phyloP scores from a whole-genome alignment of 2,888 invertebrate genomes.

The Coelinius sp. region DNA sequence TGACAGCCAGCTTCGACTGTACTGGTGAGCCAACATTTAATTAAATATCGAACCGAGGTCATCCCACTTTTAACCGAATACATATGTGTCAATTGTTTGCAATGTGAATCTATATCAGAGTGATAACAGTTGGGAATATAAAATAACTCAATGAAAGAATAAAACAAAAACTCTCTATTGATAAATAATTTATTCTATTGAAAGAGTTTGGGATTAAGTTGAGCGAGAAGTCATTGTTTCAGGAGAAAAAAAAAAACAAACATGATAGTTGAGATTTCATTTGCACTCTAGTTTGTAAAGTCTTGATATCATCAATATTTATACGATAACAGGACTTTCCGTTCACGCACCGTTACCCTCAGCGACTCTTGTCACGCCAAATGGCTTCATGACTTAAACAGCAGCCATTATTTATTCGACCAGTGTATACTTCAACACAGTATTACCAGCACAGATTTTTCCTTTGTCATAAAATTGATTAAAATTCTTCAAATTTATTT shows the following conservation, averaged over 20 bases:
- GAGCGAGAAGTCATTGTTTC: neutral
- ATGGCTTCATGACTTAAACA: conserved; percentile 44
- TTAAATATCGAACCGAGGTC: conserved; percentile 55
- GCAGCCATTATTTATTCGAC: conserved; percentile 44
- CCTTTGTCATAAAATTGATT: neutral
- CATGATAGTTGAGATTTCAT: neutral
- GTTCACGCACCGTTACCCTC: conserved; percentile 40
- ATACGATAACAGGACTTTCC: conserved; percentile 46
- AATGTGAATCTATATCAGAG: neutral
- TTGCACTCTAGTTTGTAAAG: neutral
- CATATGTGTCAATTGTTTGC: neutral
- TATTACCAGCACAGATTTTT: neutral
- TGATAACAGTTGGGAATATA: neutral
- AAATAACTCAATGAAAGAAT: neutral
- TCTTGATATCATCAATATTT: conserved; percentile 41
- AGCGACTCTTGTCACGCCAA: conserved; percentile 3
- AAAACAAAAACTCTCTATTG: neutral
- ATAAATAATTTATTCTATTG: neutral
- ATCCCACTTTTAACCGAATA: conserved; percentile 9
- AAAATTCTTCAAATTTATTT: no score
- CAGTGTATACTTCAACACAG: neutral
- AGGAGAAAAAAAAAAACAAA: neutral
- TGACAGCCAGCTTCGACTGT: neutral
- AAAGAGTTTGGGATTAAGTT: neutral
- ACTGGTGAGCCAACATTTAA: conserved; percentile 53